Evolutionary conservation across 1,140 invertebrate species (phyloP), one percentile per base, ranked within the genome.

Genomic region (Polyergus mexicanus): DNA sequence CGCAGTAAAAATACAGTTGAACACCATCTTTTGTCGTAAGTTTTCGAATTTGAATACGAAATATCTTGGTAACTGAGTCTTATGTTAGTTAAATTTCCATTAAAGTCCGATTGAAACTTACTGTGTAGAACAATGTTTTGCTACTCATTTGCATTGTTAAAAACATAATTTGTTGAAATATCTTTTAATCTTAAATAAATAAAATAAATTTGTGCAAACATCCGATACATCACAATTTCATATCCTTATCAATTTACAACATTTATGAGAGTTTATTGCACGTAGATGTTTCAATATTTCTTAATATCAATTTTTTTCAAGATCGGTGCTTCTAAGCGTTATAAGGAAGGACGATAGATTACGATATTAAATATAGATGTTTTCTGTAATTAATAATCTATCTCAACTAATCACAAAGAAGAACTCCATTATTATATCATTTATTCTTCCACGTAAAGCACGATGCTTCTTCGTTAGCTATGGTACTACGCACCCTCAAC

Each of bases 311-410:
- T 41, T 41, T 69, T 68, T 63, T 22, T 13, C 32, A 69, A 28
- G 19, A 16, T 7, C n/a, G 16, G 68, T 35, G 35, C 44, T 38
- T 47, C 4, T 72, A 69, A 25, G 51, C 11, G n/a, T 44, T 41
- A 13, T 32, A 60, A 72, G 25, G 32, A 56, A 72, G 35, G 7
- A 19, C n/a, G 3, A 51, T 35, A 4, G 16, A 41, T 69, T 28
- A 22, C 51, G 16, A 13, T 44, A 25, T 22, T 60, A 56, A 35
- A 35, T 22, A 41, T 6, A 38, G 38, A 83, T 83, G 5, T 83
- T 72, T 54, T 38, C 47, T 19, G 16, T 58, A 25, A 81, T 58
- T 54, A 81, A 71, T 72, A 81, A 81, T 81, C 25, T 81, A 81
- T 60, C 60, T 32, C 35, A 74, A 13, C 25, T 60, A 72, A 68